Evolutionary conservation across 2,888 invertebrate genomes (phyloP), one percentile per base, ranked within the genome.

Genomic region (Amaurobius ferox): DNA sequence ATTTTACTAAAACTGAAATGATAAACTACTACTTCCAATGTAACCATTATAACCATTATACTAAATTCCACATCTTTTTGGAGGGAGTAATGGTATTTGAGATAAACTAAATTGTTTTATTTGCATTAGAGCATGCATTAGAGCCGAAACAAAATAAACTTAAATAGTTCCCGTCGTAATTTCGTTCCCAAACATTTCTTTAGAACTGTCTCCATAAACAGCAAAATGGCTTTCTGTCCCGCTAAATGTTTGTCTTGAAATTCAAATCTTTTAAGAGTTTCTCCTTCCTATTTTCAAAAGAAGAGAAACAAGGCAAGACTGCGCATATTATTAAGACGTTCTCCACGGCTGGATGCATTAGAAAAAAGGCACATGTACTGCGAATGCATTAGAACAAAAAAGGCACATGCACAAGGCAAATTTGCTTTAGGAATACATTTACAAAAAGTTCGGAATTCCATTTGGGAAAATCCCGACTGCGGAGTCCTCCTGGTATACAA

Each of bases 251-350:
- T 64, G 55, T 23, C 70, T 76, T 35, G 70, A 83, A 83, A 83
- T 83, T 83, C 76, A 83, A 83, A 83, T 83, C 44, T 81, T 61
- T 83, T 76, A 76, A 64, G 67, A 76, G 76, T 48, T 35, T 48
- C 68, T 29, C 40, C 30, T 44, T 67, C 23, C 26, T 13, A 30
- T 48, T 11, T 3, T 28, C 32, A n/a, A 61, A 61, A 26, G 68
- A 35, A 40, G 19, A 64, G 48, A 44, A 67, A 44, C 23, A 35
- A 9, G n/a, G 29, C 44, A 77, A 77, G 68, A 29, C 40, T 55
- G 44, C 70, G 70, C 76, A 76, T 76, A 83, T 68, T 83, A 83
- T 83, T 83, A 83, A 83, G 81, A 83, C 81, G 76, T 83, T 68
- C 70, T 70, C 61, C 44, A 68, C 73, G 29, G 68, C 74, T 19